Percentiles rank a stretch among this genome's conserved stretches.
Evolutionary conservation across 2,113 vertebrate genomes (phyloP).

Genomic region (Ochotona princeps): DNA sequence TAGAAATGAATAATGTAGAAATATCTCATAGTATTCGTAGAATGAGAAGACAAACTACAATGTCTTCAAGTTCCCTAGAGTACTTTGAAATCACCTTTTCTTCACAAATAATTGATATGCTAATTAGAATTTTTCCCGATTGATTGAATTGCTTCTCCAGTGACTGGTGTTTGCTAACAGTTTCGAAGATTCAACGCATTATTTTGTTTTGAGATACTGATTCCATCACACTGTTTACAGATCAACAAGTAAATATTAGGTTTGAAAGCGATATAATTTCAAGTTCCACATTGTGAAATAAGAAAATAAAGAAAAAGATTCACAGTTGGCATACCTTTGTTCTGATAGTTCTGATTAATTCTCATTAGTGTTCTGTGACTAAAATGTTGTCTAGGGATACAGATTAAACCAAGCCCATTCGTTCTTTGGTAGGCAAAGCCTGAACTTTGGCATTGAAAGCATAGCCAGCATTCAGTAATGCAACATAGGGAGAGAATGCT

Average conservation of each 20-base stretch:
- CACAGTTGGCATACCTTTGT: constrained; percentile 40
- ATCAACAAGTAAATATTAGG: constrained; percentile 63
- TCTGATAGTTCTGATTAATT: constrained; percentile 59
- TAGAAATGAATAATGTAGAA: constrained; percentile 67
- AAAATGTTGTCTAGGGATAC: not conserved
- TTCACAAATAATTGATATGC: constrained; percentile 74
- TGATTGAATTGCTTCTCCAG: constrained; percentile 66
- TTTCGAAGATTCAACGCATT: constrained; percentile 58
- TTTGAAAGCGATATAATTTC: constrained; percentile 64
- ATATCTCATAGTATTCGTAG: constrained; percentile 50
- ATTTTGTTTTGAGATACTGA: constrained; percentile 66
- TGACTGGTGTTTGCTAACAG: constrained; percentile 59
- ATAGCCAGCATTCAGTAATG: not conserved
- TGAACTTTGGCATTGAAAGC: constrained; percentile 53
- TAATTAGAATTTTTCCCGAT: constrained; percentile 73
- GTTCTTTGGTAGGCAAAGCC: not conserved
- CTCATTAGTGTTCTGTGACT: constrained; percentile 34
- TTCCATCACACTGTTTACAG: constrained; percentile 63
- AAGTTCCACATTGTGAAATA: constrained; percentile 30
- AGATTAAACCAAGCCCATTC: constrained; percentile 31
- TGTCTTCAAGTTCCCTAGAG: constrained; percentile 49
- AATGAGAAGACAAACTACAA: constrained; percentile 61
- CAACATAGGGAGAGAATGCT: constrained; percentile 13
- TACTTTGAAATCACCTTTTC: constrained; percentile 70
- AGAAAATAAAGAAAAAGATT: constrained; percentile 6